A percentile compares a stretch with the other conserved stretches of the same genome.
Conservation (phyloP, 2,888 invertebrate species). For the Tenthredo notha region DNA sequence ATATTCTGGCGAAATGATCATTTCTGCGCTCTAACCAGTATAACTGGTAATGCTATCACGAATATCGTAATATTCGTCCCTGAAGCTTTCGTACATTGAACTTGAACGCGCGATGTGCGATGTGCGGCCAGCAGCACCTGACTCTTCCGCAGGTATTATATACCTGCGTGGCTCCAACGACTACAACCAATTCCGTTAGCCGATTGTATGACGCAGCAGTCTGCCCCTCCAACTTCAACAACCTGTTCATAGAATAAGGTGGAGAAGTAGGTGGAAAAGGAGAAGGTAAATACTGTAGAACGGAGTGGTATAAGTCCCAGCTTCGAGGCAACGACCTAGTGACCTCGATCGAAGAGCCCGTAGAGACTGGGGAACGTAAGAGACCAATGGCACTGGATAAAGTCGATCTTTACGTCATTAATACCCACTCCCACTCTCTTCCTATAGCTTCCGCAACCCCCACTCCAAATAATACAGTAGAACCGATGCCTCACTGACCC, state of each 20-base stretch:
- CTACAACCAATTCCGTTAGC: constrained; percentile 71
- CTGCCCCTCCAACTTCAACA: constrained; percentile 20
- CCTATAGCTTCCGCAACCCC: neutral
- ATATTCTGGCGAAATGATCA: neutral
- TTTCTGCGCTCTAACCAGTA: neutral
- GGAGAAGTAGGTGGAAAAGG: constrained; percentile 25
- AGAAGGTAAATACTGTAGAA: constrained; percentile 30
- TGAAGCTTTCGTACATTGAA: constrained; percentile 46
- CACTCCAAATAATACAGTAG: neutral
- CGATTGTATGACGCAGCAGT: constrained; percentile 41
- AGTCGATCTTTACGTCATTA: constrained; percentile 7
- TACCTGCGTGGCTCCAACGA: constrained; percentile 44
- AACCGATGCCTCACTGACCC: constrained; percentile 64
- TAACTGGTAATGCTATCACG: neutral
- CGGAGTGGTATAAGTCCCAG: constrained; percentile 54
- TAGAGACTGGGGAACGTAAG: constrained; percentile 58
- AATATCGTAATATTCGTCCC: constrained; percentile 41
- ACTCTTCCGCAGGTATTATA: constrained; percentile 35
- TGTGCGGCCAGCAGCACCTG: constrained; percentile 44
- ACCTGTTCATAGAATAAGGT: constrained; percentile 37
- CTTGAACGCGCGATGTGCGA: constrained; percentile 38
- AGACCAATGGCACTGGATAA: constrained; percentile 61
- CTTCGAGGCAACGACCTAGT: constrained; percentile 74
- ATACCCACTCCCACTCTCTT: neutral
- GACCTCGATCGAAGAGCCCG: constrained; percentile 68